These are phyloP conservation scores for Cheilosia variabilis DNA, from an alignment of 2,888 invertebrate genomes.

Conservation along the genomic window DNA sequence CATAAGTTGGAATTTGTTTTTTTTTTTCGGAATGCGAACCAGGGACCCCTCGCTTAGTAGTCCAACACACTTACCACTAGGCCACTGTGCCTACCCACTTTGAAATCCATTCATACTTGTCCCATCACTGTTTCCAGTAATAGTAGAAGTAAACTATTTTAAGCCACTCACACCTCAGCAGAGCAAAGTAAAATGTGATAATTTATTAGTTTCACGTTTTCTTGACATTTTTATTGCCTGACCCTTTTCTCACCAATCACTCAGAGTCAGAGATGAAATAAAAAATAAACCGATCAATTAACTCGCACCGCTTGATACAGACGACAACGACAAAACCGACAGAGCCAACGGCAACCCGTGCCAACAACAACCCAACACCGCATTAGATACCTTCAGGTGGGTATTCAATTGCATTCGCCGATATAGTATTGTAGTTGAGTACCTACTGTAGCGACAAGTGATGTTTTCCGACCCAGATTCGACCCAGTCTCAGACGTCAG, in stretches of 20 bases:
- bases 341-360: conserved; percentile 39
- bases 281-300: conserved; percentile 41
- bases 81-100: too few species aligned
- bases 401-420: conserved; percentile 13
- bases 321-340: conserved; percentile 7
- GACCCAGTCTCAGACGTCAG: conserved; percentile 11
- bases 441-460: conserved; percentile 52
- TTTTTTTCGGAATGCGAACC: too few species aligned
- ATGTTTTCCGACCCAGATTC: conserved; percentile 66
- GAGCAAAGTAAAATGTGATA: conserved; percentile 35
- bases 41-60: too few species aligned
- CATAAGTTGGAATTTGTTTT: too few species aligned
- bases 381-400: conserved; percentile 22
- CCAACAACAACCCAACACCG: conserved; percentile 39
- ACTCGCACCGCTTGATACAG: conserved; percentile 22
- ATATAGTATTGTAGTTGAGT: conserved; percentile 10
- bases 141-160: conserved; percentile 21
- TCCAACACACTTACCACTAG: too few species aligned
- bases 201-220: conserved; percentile 52
- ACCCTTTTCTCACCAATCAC: conserved; percentile 59
- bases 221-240: conserved; percentile 48
- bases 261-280: conserved; percentile 15
- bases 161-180: not conserved
- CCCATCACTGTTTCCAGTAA: not conserved
- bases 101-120: not conserved